Evolutionary conservation across 64 coral and sea anemone genomes (phyloP).

Genomic region (Dendrophyllia cribrosa): DNA sequence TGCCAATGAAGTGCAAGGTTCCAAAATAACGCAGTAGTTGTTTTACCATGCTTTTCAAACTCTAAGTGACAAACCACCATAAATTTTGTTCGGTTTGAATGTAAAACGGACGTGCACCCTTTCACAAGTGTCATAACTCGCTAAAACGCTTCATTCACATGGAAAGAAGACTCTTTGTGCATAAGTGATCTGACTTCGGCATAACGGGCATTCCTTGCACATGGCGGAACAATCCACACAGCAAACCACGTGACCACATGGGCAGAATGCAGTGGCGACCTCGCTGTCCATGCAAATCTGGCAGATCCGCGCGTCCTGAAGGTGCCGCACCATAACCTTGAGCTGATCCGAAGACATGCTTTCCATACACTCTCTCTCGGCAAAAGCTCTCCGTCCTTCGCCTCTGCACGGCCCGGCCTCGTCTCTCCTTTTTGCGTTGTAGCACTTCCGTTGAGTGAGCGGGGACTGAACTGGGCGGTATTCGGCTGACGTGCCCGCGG

Average conservation of each 20-base stretch:
- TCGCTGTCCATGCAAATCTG: slow-evolving; percentile 99
- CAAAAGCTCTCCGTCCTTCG: slow-evolving; percentile 47
- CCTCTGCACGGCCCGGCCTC: slow-evolving; percentile 21
- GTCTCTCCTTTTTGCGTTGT: slow-evolving; percentile 56
- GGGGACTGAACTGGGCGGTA: slow-evolving; percentile 98
- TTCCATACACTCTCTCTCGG: slow-evolving; percentile 76
- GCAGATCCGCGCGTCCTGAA: slow-evolving; percentile 93
- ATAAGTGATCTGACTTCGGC: slow-evolving; percentile 96
- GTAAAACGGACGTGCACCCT: not conserved
- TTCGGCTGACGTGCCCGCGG: slow-evolving; percentile 53
- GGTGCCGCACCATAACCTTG: slow-evolving; percentile 90
- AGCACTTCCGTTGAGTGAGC: slow-evolving; percentile 79
- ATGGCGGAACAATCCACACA: slow-evolving; percentile 95
- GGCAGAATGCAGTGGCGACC: slow-evolving; percentile 96
- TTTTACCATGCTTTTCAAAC: no score
- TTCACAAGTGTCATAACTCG: not conserved
- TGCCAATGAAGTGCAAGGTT: no score
- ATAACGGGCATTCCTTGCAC: slow-evolving; percentile 98
- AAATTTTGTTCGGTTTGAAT: no score
- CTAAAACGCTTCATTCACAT: slow-evolving; percentile 59
- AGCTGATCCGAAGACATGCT: slow-evolving; percentile 75
- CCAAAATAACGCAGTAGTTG: no score
- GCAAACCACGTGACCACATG: slow-evolving; percentile 98
- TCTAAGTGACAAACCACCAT: no score
- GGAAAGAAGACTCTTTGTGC: slow-evolving; percentile 99